Base-by-base conservation (phyloP, 2,113 vertebrate genomes). In the Aspidoscelis tigris region DNA sequence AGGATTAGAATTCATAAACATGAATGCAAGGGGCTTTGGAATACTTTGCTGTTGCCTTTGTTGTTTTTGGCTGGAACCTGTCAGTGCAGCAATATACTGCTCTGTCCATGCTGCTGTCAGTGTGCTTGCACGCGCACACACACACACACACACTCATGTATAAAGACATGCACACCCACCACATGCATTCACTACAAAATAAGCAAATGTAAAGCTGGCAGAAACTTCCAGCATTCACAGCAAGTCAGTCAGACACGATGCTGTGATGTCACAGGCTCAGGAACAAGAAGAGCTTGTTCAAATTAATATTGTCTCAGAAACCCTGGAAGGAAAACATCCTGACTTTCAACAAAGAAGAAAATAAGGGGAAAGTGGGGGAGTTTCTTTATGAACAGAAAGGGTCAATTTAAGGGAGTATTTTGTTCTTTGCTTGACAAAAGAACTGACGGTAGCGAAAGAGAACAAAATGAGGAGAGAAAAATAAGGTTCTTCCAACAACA, bases 1-100 rank as follows among this genome's bases (percentile, higher is more conserved):
- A 93, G 93, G 91, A 96, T 97, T 97, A 96, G 92, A 95, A 95
- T 96, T 96, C 91, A 96, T 96, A 97, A 96, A 97, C 93, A 96
- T 95, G 95, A 74, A 96, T 95, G 83, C 91, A 94, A 87, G 90
- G 26, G 64, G 73, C 95, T 96, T 94, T 93, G 85, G 14, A 79
- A 95, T 95, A 90, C 86, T 91, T 94, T 90, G 94, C 93, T 82
- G 93, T 93, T 92, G 89, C 78, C 90, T 87, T 91, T 96, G 95
- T 96, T 97, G 89, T 80, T 96, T 92, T 96, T 97, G 96, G 96
- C 96, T 53, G 81, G 68, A 65, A 50, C 76, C 87, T 91, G 80
- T 95, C 92, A 92, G 88, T 93, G 92, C 70, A 92, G 91, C 89
- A 93, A 91, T 92, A 90, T 86, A 53, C 87, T 91, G 43, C 68